Evolutionary conservation across 2,888 invertebrate species (phyloP), one percentile per base, ranked within the genome.

Genomic region (Agelastica alni): DNA sequence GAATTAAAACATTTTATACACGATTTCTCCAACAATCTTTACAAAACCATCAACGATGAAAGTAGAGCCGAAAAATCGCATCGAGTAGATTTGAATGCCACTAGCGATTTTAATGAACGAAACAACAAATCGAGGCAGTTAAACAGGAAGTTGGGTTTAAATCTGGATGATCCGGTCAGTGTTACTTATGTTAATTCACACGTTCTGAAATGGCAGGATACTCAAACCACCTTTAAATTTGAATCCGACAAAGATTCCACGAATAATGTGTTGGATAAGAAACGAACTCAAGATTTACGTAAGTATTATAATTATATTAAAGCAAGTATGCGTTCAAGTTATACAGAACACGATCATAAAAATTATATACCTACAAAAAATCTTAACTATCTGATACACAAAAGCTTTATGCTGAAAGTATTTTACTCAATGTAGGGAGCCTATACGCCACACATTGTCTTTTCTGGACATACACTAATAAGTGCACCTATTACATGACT

Each of bases 121-220:
- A 20, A 9, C 17, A 9, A 30, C 26, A 26, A 14, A 17, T 6
- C 20, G 2, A 9, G 36, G 45, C 7, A 34, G 10, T 2, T 31
- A 3, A 2, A 12, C 16, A 14, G 28, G 7, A 39, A 28, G 12
- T 30, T 42, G 4, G 26, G 17, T 5, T n/a, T n/a, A n/a, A 39
- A 13, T 18, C 48, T 43, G 22, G 31, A 61, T 17, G 61, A 56
- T 31, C 51, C 61, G 20, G 47, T 60, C 36, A 62, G 58, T 51
- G 60, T 71, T 3, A 63, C 70, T 5, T 74, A 71, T 53, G 52
- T 73, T 16, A 74, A 68, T 60, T 71, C 73, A 2, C 67, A 68
- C 44, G 44, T 70, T 37, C 60, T 56, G 4, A 60, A 53, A 44
- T 74, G 74, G 74, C 62, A 65, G 9, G 69, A 69, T 13, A 67